Conservation (phyloP, 2,113 vertebrate species). For the Numenius arquata region DNA sequence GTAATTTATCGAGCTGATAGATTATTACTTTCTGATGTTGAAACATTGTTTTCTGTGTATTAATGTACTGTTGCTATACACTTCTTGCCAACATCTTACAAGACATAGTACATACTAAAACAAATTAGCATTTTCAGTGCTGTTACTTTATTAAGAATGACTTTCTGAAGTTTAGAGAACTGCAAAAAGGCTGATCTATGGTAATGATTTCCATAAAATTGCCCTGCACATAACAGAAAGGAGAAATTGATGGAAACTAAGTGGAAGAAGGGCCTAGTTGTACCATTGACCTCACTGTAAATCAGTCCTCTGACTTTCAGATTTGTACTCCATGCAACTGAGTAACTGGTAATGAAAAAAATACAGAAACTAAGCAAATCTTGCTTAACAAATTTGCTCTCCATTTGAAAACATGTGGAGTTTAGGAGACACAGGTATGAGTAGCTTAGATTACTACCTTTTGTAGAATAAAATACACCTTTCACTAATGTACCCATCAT, state of each 20-base stretch:
- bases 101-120: neutral
- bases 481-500: neutral
- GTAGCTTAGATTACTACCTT: neutral
- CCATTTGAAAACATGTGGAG: rapidly evolving
- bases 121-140: neutral
- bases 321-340: neutral
- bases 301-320: neutral
- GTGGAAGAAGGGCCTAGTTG: neutral
- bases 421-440: neutral
- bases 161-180: neutral
- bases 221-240: neutral
- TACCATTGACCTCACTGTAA: neutral
- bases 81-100: neutral
- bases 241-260: neutral
- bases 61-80: neutral
- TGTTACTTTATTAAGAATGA: neutral
- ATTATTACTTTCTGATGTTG: neutral
- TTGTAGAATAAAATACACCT: neutral
- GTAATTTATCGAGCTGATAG: neutral
- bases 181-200: neutral
- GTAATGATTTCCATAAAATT: neutral
- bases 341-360: neutral
- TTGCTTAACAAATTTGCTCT: neutral
- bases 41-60: neutral
- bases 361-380: neutral